Base-by-base conservation (phyloP, 2,113 vertebrate genomes). In the Epinephelus fuscoguttatus region DNA sequence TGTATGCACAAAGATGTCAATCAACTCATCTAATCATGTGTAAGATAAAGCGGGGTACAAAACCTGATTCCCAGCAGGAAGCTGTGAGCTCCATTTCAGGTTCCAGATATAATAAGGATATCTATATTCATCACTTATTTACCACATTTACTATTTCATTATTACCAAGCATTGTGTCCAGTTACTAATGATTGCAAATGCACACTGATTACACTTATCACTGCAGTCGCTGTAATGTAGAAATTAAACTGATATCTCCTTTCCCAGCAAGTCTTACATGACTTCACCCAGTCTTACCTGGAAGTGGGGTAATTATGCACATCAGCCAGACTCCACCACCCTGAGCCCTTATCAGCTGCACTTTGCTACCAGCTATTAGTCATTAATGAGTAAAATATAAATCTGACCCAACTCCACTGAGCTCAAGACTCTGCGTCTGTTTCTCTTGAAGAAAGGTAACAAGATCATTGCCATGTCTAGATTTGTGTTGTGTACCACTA, bases 301-400 rank as follows among this genome's bases (percentile, higher is more conserved):
- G 59, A 75, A 69, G n/a, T 70, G 57, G 4, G 27, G 42, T 78
- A 47, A 85, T 86, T 71, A 45, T 30, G 30, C 9, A 78, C 6
- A 27, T 89, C 78, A 66, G 72, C 4, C 52, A 77, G 53, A 76
- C 57, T 56, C 69, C 74, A 75, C 67, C 81, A 72, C 47, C 61
- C 61, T 13, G 10, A 80, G 52, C 47, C 86, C 84, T 93, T 95
- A 95, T 95, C 94, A 90, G 42, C 68, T 94, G 95, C 78, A 92
- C 95, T 94, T 95, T 95, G 95, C 62, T 89, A 89, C 88, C 78
- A 30, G 85, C 88, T 87, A 94, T 92, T 92, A 90, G 84, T 89
- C 72, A 92, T 85, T 80, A 81, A 79, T 88, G 19, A 88, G 66
- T 18, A 15, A 80, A 89, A 80, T 95, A 95, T 95, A 95, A 94